Evolutionary conservation across 2,113 vertebrate species (phyloP), one percentile per base, ranked within the genome.

Genomic region (Odobenus rosmarus): DNA sequence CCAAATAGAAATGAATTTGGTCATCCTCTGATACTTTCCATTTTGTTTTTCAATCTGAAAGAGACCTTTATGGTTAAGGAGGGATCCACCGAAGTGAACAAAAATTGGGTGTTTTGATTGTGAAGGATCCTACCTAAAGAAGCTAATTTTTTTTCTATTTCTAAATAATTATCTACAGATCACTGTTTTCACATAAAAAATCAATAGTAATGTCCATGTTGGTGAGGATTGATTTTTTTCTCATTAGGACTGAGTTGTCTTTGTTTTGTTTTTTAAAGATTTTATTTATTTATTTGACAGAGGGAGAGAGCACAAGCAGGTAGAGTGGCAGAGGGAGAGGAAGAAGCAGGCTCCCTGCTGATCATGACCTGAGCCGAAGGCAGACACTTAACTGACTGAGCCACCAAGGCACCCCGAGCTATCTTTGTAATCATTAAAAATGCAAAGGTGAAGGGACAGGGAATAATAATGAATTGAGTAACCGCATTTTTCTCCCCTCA

Each of bases 211-310:
- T 23, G 14, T 84, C 69, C 80, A 55, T 76, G 5, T 88, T 69
- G 57, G 8, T 64, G 24, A 69, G 4, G 19, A 53, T 13, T 57
- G 26, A 33, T 18, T 74, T 88, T 59, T 83, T 86, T 86, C 26
- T 92, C 16, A 36, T 98, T 62, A n/a, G 46, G 15, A 90, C 2
- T 74, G 26, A 79, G 39, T 86, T 93, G 33, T 90, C 19, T 90
- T 61, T 62, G 7, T 69, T 69, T 67, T 67, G 31, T 67, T 33
- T 69, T 69, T 69, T 36, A 19, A 36, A 19, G 33, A n/a, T 36
- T n/a, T 69, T 69, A 69, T 69, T n/a, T 69, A 69, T 69, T 69
- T 69, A 67, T 67, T 18, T 67, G 64, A 67, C 61, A 64, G 67
- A 69, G 64, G 26, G 59, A 67, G 67, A 69, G 67, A n/a, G 18